A percentile compares a stretch with the other conserved stretches of the same genome.
These are phyloP conservation scores for Drosophila teissieri DNA, from an alignment of 1,140 invertebrate species.

Conservation along the genomic window DNA sequence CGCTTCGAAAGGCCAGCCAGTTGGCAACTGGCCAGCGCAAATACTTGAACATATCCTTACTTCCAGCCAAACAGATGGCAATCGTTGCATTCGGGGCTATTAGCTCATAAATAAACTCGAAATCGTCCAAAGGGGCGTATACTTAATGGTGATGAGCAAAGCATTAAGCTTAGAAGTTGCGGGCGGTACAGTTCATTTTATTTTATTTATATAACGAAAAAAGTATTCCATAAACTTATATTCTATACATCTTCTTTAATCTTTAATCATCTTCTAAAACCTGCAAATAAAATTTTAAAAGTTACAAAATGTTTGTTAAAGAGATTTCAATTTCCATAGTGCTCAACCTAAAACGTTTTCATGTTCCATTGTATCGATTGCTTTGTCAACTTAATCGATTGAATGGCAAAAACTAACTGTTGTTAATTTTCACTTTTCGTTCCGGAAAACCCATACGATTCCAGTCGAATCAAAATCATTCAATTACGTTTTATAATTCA, in stretches of 20 bases:
- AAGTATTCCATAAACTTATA: no score
- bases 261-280: no score
- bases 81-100: conserved; percentile 36
- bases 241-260: no score
- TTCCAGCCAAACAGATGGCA: conserved; percentile 41
- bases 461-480: conserved; percentile 34
- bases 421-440: conserved; percentile 28
- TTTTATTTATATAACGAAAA: no score
- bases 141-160: conserved; percentile 37
- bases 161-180: neutral
- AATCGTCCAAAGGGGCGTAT: conserved; percentile 9
- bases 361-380: neutral
- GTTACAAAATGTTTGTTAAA: neutral
- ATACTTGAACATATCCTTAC: conserved; percentile 50
- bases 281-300: neutral
- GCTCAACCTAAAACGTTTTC: neutral
- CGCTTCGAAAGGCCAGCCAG: conserved; percentile 47
- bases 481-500: conserved; percentile 47
- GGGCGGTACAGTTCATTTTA: no score
- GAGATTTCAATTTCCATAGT: neutral
- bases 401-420: neutral
- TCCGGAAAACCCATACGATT: conserved; percentile 7
- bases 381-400: neutral
- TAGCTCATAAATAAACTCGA: conserved; percentile 60
- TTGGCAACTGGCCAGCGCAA: conserved; percentile 60